Evolutionary conservation across 2,888 invertebrate genomes (phyloP), one percentile per base, ranked within the genome.

Genomic region (Ophion ellenae): DNA sequence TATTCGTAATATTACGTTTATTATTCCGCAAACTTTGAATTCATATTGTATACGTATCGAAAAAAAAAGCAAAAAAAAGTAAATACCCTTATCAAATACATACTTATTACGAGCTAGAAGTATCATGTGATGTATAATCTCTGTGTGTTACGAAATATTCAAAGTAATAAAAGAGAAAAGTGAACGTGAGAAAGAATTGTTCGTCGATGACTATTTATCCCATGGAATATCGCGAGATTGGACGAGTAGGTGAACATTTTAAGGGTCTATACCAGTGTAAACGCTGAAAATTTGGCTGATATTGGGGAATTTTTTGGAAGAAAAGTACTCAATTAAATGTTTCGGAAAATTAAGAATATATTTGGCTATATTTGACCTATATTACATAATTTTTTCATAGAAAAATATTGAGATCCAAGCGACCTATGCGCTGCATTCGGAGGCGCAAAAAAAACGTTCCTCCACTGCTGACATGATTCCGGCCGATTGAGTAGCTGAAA

Each of bases 51-150:
- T 81, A 74, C 81, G 63, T 81, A 78, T 76, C 36, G 71, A 78
- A 74, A 63, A 74, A 82, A 78, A 32, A 47, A 53, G 45, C 63
- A 71, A 67, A 74, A 78, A 78, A 83, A 57, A 28, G 61, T 75
- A 75, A 89, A 69, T 92, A 91, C 89, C 75, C 90, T 88, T 91
- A 90, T 89, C 86, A 89, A 87, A 78, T 70, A 75, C 73, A 83
- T 85, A 85, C 83, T 85, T 89, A 92, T 92, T 91, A 92, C 89
- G 88, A 90, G 87, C 88, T 92, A 92, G 91, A 90, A 91, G 89
- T 92, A 92, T 91, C 86, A 92, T 92, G 92, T 92, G 92, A 92
- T 93, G 92, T 93, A 93, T 91, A 88, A 91, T 92, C 91, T 92
- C 90, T 92, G 91, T 92, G 93, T 93, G 91, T 93, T 90, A 91